Evolutionary conservation across 1,140 invertebrate species (phyloP), one percentile per base, ranked within the genome.

Genomic region (Heterodera carotae): DNA sequence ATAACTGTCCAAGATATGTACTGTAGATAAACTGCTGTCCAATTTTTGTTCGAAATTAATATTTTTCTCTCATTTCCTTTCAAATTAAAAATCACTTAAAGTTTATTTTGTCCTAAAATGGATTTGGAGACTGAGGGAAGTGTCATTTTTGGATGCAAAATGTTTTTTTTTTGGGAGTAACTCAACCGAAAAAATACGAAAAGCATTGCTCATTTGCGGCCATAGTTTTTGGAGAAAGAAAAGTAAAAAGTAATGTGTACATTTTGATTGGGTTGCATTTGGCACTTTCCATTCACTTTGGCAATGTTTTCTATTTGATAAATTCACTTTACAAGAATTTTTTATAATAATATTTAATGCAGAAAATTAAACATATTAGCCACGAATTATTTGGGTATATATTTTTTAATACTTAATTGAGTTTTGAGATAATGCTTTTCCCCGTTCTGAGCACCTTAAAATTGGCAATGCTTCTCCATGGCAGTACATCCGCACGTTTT

Each of bases 361-460:
- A n/a, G n/a, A n/a, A n/a, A n/a, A n/a, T n/a, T n/a, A n/a, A n/a
- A n/a, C n/a, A n/a, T n/a, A n/a, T n/a, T n/a, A n/a, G n/a, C n/a
- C n/a, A n/a, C n/a, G n/a, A n/a, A n/a, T n/a, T n/a, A n/a, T n/a
- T n/a, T n/a, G n/a, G n/a, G 18, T 56, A 18, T 22, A 56, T n/a
- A 22, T 66, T 66, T 34, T 66, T 66, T 29, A 10, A 6, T 62
- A 7, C 7, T 62, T 62, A 62, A 27, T 1, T 62, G 6, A 43
- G 6, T 62, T 62, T 62, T 31, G 62, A 29, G 8, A 1, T 4
- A 66, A 76, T 76, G 74, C 34, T 76, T 33, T 67, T 76, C 66
- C 74, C 68, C 25, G 48, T 76, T 36, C 34, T 76, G 74, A 68
- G 74, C 64, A 76, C 74, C 31, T 39, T 76, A n/a, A 67, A 68